A percentile compares a stretch with the other conserved stretches of the same genome.
These are phyloP conservation scores for Actias luna DNA, from an alignment of 2,888 invertebrate species.

Conservation along the genomic window DNA sequence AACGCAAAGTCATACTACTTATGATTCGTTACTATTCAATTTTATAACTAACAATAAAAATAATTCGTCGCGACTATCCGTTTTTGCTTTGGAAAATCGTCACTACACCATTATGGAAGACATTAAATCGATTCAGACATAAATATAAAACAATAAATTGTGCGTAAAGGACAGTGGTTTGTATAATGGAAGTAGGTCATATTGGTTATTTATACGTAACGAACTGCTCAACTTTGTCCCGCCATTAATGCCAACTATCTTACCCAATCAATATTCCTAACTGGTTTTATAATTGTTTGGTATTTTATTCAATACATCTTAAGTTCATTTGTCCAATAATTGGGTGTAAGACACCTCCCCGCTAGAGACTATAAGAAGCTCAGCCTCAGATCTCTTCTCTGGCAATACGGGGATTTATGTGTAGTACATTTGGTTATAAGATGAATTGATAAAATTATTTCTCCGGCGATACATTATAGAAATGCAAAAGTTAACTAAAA, in stretches of 20 bases:
- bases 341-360: too few species aligned
- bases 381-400: too few species aligned
- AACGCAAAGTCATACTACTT: too few species aligned
- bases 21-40: too few species aligned
- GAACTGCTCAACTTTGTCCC: constrained; percentile 21
- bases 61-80: too few species aligned
- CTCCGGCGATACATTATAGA: too few species aligned
- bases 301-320: not conserved
- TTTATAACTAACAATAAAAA: too few species aligned
- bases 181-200: constrained; percentile 22
- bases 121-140: not conserved
- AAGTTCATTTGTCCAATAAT: not conserved
- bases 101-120: not conserved
- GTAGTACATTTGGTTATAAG: too few species aligned
- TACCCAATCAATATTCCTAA: constrained; percentile 13
- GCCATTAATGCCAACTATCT: constrained; percentile 11
- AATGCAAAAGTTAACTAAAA: too few species aligned
- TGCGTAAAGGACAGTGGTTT: constrained; percentile 1
- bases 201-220: constrained; percentile 26
- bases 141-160: constrained; percentile 1
- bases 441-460: too few species aligned
- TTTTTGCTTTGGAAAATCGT: not conserved
- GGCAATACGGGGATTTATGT: too few species aligned
- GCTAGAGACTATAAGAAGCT: too few species aligned
- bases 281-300: not conserved